phyloP scores from a whole-genome alignment of 2,888 invertebrate species.

The Sympetrum striolatum region DNA sequence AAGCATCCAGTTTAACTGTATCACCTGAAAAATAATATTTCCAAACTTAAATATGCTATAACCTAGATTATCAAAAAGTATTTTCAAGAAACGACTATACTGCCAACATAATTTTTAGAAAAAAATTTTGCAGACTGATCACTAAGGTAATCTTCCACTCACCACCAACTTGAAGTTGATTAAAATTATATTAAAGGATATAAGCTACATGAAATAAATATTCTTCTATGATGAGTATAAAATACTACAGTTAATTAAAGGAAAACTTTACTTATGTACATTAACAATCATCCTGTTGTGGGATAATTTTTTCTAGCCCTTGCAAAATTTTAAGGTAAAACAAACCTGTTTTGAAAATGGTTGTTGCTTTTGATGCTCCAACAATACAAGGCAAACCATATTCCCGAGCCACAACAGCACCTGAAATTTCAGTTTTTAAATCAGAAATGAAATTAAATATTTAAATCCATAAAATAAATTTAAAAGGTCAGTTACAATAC shows the following conservation, averaged over 20 bases:
- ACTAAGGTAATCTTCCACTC: too few relatives aligned
- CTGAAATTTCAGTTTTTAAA: slow-evolving; percentile 57
- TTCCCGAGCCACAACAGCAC: slow-evolving; percentile 83
- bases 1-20: slow-evolving; percentile 63
- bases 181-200: too few relatives aligned
- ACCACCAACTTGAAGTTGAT: too few relatives aligned
- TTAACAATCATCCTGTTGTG: not conserved
- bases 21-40: slow-evolving; percentile 55
- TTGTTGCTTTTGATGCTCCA: slow-evolving; percentile 73
- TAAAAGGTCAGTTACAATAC: too few relatives aligned
- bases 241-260: too few relatives aligned
- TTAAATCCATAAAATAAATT: not conserved
- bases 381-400: slow-evolving; percentile 84
- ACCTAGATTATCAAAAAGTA: not conserved
- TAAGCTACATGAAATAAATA: too few relatives aligned
- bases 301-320: not conserved
- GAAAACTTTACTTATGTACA: not conserved
- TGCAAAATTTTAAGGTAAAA: not conserved
- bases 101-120: too few relatives aligned
- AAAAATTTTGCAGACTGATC: too few relatives aligned
- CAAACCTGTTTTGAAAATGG: slow-evolving; percentile 70
- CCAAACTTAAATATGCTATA: not conserved
- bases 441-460: not conserved
- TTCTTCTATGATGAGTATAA: too few relatives aligned
- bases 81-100: not conserved